A percentile compares a stretch with the other conserved stretches of the same genome.
Evolutionary conservation across 2,797 vertebrate genomes (phyloP).

Genomic region (Sciaenops ocellatus): DNA sequence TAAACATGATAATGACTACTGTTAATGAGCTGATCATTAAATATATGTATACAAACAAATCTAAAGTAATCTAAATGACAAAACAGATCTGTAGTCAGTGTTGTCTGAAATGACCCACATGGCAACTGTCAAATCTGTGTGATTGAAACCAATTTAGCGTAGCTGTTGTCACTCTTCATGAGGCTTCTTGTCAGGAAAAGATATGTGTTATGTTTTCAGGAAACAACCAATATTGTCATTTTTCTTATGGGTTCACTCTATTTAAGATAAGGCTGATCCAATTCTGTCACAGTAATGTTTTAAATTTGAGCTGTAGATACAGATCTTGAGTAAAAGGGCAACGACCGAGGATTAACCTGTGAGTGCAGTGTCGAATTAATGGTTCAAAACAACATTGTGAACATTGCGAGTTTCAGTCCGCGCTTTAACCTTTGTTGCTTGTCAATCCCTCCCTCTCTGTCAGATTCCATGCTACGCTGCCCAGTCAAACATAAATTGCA

Average conservation of each 20-base stretch:
- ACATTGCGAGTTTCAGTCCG: not conserved
- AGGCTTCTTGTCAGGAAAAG: not conserved
- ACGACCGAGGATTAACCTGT: not conserved
- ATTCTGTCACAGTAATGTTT: not conserved
- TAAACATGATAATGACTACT: not conserved
- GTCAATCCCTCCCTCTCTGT: not conserved
- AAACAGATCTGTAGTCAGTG: not conserved
- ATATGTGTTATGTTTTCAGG: not conserved
- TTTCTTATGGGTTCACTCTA: not conserved
- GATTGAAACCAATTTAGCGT: not conserved
- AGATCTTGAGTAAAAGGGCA: not conserved
- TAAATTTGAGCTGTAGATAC: not conserved
- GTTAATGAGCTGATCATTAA: not conserved
- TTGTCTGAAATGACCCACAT: not conserved
- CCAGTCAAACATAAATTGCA: conserved; percentile 29
- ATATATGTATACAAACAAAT: not conserved
- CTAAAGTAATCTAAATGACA: not conserved
- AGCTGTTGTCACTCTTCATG: not conserved
- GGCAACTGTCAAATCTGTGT: no score
- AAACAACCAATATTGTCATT: not conserved
- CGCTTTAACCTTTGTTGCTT: conserved; percentile 9
- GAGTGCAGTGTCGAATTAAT: not conserved
- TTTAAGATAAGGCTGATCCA: not conserved
- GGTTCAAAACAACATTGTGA: not conserved
- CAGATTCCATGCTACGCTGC: not conserved